Conservation (phyloP, 1,140 invertebrate species). For the Hylaeus volcanicus region DNA sequence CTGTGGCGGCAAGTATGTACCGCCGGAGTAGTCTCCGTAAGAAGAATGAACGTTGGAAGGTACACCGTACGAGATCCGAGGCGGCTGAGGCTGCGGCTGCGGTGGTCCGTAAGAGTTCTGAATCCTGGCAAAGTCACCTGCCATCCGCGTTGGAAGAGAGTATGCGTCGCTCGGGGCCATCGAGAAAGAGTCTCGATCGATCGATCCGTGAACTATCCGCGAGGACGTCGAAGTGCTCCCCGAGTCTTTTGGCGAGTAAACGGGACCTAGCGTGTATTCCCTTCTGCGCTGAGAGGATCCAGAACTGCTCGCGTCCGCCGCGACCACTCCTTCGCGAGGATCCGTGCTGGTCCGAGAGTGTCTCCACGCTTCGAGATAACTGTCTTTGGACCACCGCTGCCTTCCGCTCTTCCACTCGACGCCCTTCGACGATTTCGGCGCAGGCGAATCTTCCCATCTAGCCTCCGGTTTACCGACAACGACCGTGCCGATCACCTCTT, state of each 20-base stretch:
- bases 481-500: not conserved
- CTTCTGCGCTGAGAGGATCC: conserved; percentile 59
- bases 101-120: conserved; percentile 60
- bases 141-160: conserved; percentile 52
- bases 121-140: conserved; percentile 32
- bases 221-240: conserved; percentile 45
- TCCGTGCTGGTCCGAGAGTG: conserved; percentile 77
- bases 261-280: conserved; percentile 70
- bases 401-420: conserved; percentile 33
- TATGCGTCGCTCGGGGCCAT: conserved; percentile 60
- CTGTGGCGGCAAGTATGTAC: conserved; percentile 60
- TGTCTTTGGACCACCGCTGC: conserved; percentile 65
- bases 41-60: conserved; percentile 69
- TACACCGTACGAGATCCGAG: conserved; percentile 78
- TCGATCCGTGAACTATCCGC: conserved; percentile 26
- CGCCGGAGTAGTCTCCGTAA: conserved; percentile 51
- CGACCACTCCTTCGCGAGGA: conserved; percentile 58
- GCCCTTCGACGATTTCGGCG: not conserved
- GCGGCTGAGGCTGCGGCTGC: conserved; percentile 36
- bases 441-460: not conserved
- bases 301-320: conserved; percentile 44
- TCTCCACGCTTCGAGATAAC: conserved; percentile 78
- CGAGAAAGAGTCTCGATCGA: conserved; percentile 25
- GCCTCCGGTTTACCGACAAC: not conserved
- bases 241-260: conserved; percentile 55